Base-by-base conservation (phyloP, 1,140 invertebrate genomes). In the Ostrea denselamellosa region DNA sequence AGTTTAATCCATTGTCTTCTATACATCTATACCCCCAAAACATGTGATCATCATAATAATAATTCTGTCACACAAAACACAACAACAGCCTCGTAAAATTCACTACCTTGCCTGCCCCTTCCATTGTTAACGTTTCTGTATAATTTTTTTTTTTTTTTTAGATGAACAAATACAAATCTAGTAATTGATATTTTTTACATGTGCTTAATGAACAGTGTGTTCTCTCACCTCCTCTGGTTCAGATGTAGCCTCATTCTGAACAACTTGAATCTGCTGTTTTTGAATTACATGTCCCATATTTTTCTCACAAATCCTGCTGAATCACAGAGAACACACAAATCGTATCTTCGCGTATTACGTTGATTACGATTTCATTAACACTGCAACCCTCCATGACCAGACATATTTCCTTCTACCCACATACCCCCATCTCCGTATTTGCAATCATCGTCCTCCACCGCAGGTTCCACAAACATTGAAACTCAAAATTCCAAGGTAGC, bases 201-300 rank as follows among this genome's bases (percentile, higher is more conserved):
- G 68, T 28, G 28, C 68, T n/a, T n/a, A n/a, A n/a, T n/a, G n/a
- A n/a, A n/a, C n/a, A n/a, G n/a, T n/a, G n/a, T 25, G 34, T 71
- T 28, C 62, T 52, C 53, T 34, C 56, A 62, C 85, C 85, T 68
- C 68, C 56, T 68, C 85, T 10, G 44, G 34, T 8, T 68, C 58
- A 51, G 65, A n/a, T 10, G 65, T 54, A 3, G 58, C 58, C 51
- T 44, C 34, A 52, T 34, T 68, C 25, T 68, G 25, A 68, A 85
- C 58, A n/a, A 68, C 52, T 10, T 34, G 85, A 68, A 68, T 58
- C 28, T 65, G 85, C 10, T 62, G 58, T 68, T 85, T 85, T 58
- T 85, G 85, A 68, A 85, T 85, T 25, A 85, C 85, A 85, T 85
- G 85, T 51, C 85, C 85, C 85, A 85, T 85, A 9, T 71, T 25